Evolutionary conservation across 2,888 invertebrate species (phyloP).

Genomic region (Hermaeophaga mercurialis): DNA sequence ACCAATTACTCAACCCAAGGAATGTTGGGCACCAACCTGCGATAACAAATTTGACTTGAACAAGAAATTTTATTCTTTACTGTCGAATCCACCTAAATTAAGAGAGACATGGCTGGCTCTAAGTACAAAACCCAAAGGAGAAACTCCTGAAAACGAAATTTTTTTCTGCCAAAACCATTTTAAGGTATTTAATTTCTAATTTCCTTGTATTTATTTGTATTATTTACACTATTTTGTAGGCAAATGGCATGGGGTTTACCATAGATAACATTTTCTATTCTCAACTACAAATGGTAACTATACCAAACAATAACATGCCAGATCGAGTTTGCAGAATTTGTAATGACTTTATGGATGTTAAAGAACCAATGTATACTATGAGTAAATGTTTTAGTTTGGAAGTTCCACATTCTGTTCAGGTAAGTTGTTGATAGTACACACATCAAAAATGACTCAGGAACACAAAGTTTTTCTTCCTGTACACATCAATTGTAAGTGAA

Average conservation of each 20-base stretch:
- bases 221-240: neutral
- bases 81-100: neutral
- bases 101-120: constrained; percentile 10
- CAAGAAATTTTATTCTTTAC: neutral
- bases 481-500: no score
- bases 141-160: neutral
- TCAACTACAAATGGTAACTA: neutral
- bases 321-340: constrained; percentile 7
- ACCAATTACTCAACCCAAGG: no score
- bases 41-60: neutral
- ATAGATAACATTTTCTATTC: neutral
- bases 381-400: neutral
- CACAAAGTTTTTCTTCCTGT: neutral
- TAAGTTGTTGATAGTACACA: constrained; percentile 2
- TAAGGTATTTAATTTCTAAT: neutral
- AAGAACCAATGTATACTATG: constrained; percentile 1
- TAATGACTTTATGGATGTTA: constrained; percentile 1
- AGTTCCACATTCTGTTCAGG: neutral
- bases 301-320: constrained; percentile 9
- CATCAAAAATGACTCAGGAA: neutral
- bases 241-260: neutral
- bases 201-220: neutral
- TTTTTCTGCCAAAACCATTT: constrained; percentile 15
- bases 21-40: constrained; percentile 12
- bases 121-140: neutral